Evolutionary conservation across 2,888 invertebrate genomes (phyloP).

Genomic region (Platycheirus albimanus): DNA sequence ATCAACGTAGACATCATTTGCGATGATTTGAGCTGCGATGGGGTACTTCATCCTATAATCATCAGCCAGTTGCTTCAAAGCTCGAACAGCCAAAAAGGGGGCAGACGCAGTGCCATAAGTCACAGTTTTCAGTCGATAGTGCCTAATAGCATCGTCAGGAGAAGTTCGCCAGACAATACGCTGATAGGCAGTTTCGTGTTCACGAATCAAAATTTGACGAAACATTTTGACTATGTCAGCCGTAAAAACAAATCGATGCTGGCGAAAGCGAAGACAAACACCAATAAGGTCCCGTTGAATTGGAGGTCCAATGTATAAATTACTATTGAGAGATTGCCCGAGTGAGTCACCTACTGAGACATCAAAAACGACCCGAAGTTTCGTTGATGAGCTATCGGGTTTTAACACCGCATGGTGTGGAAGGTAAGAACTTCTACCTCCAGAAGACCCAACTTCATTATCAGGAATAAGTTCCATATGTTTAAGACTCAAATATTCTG

Average conservation of each 20-base stretch:
- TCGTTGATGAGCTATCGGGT: slow-evolving; percentile 2
- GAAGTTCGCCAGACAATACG: slow-evolving; percentile 37
- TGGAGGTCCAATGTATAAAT: slow-evolving; percentile 10
- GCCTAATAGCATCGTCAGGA: neutral
- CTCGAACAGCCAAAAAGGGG: slow-evolving; percentile 23
- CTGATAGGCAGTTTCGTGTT: slow-evolving; percentile 16
- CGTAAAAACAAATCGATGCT: slow-evolving; percentile 38
- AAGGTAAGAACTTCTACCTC: slow-evolving; percentile 7
- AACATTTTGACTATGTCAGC: slow-evolving; percentile 48
- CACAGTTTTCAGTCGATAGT: slow-evolving; percentile 22
- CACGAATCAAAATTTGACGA: slow-evolving; percentile 32
- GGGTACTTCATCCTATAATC: slow-evolving; percentile 5
- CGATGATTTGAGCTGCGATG: neutral
- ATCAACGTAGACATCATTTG: slow-evolving; percentile 1
- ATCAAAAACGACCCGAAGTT: slow-evolving; percentile 31
- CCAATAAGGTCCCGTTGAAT: slow-evolving; percentile 31
- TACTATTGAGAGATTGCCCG: slow-evolving; percentile 12
- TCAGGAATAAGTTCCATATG: slow-evolving; percentile 2
- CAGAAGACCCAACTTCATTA: neutral
- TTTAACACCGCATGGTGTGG: slow-evolving; percentile 26
- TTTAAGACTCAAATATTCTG: slow-evolving; percentile 16
- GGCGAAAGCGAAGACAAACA: slow-evolving; percentile 37
- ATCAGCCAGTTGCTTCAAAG: slow-evolving; percentile 26
- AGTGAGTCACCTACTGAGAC: slow-evolving; percentile 10
- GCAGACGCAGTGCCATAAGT: slow-evolving; percentile 38